Evolutionary conservation across 1,140 invertebrate genomes (phyloP).

Genomic region (Arctopsyche grandis): DNA sequence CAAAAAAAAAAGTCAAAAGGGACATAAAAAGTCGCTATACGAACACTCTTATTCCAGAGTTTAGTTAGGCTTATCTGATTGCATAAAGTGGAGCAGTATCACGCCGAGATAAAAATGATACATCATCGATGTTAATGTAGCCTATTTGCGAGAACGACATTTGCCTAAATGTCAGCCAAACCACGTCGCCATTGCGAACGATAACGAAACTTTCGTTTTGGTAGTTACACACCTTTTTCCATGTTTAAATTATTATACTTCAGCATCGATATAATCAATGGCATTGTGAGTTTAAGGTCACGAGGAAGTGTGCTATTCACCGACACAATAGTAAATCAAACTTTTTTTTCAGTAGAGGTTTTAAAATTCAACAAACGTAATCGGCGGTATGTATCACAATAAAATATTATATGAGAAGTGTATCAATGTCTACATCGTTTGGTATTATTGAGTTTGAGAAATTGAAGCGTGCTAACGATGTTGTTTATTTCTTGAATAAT

Average conservation of each 20-base stretch:
- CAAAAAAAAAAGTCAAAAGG: background rate
- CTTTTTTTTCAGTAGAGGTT: background rate
- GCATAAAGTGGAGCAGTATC: background rate
- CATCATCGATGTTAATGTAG: background rate
- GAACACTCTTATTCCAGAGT: background rate
- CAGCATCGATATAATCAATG: background rate
- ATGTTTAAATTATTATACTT: constrained; percentile 5
- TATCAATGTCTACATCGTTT: too few relatives aligned
- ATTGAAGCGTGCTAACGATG: too few relatives aligned
- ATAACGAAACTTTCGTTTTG: constrained; percentile 13
- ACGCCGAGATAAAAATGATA: background rate
- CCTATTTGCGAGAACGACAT: background rate
- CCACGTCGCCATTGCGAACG: background rate
- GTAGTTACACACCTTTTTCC: background rate
- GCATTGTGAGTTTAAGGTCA: constrained; percentile 15
- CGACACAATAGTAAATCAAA: constrained; percentile 13
- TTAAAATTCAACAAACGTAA: background rate
- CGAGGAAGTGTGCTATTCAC: background rate
- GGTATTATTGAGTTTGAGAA: too few relatives aligned
- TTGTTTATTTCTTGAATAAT: too few relatives aligned
- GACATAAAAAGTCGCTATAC: background rate
- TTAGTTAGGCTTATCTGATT: background rate
- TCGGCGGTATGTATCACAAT: background rate
- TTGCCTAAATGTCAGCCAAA: constrained; percentile 10
- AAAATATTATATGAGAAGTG: background rate